Conservation (phyloP, 2,888 invertebrate genomes). For the Trichopria drosophilae region DNA sequence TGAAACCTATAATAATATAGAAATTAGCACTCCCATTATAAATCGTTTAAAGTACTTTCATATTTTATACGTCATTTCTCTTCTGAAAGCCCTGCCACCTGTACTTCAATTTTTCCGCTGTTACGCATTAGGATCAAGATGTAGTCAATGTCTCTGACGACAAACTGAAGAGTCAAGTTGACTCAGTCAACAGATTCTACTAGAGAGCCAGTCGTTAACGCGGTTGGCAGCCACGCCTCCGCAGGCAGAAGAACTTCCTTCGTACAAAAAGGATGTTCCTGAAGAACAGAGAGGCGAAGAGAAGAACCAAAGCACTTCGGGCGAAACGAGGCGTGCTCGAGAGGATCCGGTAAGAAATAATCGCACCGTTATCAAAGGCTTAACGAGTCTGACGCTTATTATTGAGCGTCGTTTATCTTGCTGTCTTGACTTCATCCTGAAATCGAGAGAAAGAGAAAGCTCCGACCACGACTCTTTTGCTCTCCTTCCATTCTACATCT, state of each 20-base stretch:
- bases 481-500: too few relatives aligned
- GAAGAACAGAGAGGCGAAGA: conserved; percentile 20
- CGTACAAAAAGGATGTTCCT: conserved; percentile 26
- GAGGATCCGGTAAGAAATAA: conserved; percentile 42
- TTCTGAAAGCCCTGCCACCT: too few relatives aligned
- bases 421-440: conserved; percentile 7
- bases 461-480: neutral
- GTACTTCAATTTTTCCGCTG: too few relatives aligned
- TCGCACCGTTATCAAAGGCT: conserved; percentile 44
- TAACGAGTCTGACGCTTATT: conserved; percentile 47
- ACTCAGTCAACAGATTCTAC: too few relatives aligned
- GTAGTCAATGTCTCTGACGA: too few relatives aligned
- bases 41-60: too few relatives aligned
- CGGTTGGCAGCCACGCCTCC: conserved; percentile 48
- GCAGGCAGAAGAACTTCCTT: conserved; percentile 11
- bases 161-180: too few relatives aligned
- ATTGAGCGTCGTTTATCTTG: conserved; percentile 41
- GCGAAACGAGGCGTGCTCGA: conserved; percentile 35
- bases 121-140: too few relatives aligned
- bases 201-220: conserved; percentile 48
- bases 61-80: too few relatives aligned
- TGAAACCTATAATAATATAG: too few relatives aligned
- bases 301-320: conserved; percentile 39
- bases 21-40: too few relatives aligned
- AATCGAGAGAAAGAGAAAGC: conserved; percentile 1